Evolutionary conservation across 2,888 invertebrate genomes (phyloP).

Genomic region (Fragum fragum): DNA sequence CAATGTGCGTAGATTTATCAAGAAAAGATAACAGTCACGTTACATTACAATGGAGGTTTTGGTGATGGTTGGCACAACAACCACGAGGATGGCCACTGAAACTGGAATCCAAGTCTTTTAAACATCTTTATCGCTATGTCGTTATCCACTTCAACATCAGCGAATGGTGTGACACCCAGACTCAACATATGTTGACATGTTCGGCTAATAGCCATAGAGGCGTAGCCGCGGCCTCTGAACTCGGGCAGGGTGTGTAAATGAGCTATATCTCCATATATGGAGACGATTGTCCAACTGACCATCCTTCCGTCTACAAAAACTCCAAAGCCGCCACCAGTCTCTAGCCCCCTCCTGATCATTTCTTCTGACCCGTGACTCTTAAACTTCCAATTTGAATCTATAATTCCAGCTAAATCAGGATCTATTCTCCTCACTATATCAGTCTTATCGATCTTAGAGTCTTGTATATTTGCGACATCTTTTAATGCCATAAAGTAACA

Average conservation of each 20-base stretch:
- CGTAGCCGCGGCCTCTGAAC: conserved; percentile 10
- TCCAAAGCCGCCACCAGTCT: not conserved
- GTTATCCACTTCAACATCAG: conserved; percentile 7
- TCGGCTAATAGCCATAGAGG: not conserved
- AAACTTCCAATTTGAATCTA: conserved; percentile 11
- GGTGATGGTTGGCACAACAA: not conserved
- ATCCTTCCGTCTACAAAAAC: not conserved
- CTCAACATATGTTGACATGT: not conserved
- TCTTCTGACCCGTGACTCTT: not conserved
- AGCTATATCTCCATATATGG: not conserved
- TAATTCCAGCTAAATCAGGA: conserved; percentile 2
- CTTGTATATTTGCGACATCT: not conserved
- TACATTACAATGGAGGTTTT: too few relatives aligned
- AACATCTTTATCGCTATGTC: not conserved
- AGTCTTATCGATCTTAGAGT: not conserved
- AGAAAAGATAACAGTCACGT: too few relatives aligned
- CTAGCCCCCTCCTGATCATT: not conserved
- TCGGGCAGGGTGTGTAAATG: conserved; percentile 17
- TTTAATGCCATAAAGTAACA: not conserved
- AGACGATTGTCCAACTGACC: conserved; percentile 5
- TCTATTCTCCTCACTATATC: not conserved
- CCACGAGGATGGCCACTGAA: not conserved
- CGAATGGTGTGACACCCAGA: conserved; percentile 10
- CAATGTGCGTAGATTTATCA: too few relatives aligned
- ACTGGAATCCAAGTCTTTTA: conserved; percentile 9